Percentiles rank a stretch among this genome's conserved stretches.
Conservation (phyloP, 2,888 invertebrate genomes). For the Amblyjoppa fuscipennis region DNA sequence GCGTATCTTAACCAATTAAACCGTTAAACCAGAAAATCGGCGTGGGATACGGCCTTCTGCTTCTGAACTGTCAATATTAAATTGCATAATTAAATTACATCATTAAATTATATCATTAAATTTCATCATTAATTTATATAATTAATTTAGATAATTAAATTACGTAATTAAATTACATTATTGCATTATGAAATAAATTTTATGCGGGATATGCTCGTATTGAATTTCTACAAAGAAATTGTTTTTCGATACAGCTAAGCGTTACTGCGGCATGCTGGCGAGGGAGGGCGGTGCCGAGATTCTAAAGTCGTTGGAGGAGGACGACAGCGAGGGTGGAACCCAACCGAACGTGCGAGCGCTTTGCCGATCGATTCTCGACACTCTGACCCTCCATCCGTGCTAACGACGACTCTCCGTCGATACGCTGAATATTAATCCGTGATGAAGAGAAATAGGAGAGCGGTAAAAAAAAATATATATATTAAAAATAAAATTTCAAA, state of each 20-base stretch:
- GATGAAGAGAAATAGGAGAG: slow-evolving; percentile 13
- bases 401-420: slow-evolving; percentile 73
- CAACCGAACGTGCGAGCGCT: slow-evolving; percentile 82
- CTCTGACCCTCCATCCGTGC: slow-evolving; percentile 80
- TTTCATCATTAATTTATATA: no score
- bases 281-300: slow-evolving; percentile 88
- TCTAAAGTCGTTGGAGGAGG: slow-evolving; percentile 83
- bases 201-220: not conserved
- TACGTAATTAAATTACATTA: no score
- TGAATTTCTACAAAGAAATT: not conserved
- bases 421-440: slow-evolving; percentile 10
- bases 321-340: slow-evolving; percentile 81
- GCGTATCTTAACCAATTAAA: no score
- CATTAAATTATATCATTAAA: no score
- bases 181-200: not conserved
- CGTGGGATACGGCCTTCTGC: no score
- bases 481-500: slow-evolving; percentile 28
- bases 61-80: no score
- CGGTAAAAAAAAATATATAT: not conserved
- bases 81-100: no score
- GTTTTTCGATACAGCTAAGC: slow-evolving; percentile 86
- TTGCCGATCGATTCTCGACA: slow-evolving; percentile 83
- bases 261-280: slow-evolving; percentile 89
- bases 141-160: no score
- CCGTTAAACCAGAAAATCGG: no score